A percentile compares a stretch with the other conserved stretches of the same genome.
Evolutionary conservation across 2,113 vertebrate genomes (phyloP).

Genomic region (Notiomystis cincta): DNA sequence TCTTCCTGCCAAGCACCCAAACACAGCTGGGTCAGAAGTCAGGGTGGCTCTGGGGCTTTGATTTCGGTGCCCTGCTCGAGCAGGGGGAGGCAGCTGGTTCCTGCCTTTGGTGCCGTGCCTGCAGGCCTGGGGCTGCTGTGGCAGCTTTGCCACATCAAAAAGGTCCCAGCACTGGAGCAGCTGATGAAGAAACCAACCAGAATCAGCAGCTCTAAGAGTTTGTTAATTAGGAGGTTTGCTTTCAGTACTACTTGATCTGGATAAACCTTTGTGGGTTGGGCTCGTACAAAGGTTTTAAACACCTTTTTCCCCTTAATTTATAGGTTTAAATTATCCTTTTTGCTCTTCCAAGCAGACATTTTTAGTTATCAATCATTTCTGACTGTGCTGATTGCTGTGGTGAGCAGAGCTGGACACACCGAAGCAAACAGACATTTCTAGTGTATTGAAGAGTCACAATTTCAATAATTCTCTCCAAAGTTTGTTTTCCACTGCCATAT

Average conservation of each 20-base stretch:
- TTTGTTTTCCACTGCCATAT: neutral
- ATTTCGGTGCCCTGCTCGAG: neutral
- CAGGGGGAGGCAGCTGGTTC: neutral
- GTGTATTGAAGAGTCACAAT: neutral
- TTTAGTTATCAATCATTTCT: neutral
- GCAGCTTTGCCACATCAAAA: neutral
- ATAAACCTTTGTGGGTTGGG: neutral
- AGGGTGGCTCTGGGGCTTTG: neutral
- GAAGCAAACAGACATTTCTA: neutral
- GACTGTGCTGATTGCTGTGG: neutral
- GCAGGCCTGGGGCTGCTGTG: neutral
- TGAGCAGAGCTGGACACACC: neutral
- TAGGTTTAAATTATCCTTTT: neutral
- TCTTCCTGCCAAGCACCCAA: neutral
- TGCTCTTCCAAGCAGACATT: neutral
- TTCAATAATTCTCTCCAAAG: neutral
- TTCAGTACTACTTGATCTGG: accelerated
- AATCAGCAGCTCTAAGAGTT: accelerated
- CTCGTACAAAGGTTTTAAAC: neutral
- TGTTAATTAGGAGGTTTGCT: neutral
- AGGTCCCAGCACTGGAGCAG: neutral
- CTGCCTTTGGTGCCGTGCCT: neutral
- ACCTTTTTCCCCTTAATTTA: neutral
- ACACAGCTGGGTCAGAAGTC: neutral
- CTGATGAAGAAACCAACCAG: neutral